Evolutionary conservation across 2,797 vertebrate genomes (phyloP), one percentile per base, ranked within the genome.

Genomic region (Vireo griseus): DNA sequence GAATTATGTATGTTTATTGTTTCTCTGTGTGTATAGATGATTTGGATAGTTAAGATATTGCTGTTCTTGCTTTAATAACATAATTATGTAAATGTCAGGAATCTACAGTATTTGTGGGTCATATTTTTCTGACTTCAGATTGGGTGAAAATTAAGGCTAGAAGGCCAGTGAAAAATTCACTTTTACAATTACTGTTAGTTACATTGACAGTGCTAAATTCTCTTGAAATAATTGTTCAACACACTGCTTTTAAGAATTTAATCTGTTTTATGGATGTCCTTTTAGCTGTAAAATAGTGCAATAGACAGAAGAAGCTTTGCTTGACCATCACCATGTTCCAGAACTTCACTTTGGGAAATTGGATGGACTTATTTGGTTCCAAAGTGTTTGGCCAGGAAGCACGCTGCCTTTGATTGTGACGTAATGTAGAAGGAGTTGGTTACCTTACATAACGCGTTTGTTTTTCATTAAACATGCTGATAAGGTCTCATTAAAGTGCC

Each of bases 391-490:
- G 92, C 87, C 47, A 20, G 82, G 95, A 90, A 91, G 44, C 8
- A 1, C 45, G 45, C 83, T 91, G 94, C 77, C 73, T 68, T 90
- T 86, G 89, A 54, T 75, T 89, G 59, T 88, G 92, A 88, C 92
- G 94, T 91, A 45, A 90, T 82, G 45, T 86, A 81, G 88, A 91
- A 75, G 9, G 75, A 92, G 96, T 77, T 75, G 62, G 88, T 97
- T 96, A 97, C 96, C 90, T 97, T 97, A 95, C 72, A 72, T 97
- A 95, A 97, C n/a, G 0, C 97, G 94, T 98, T 97, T 98, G 97
- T 96, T 97, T 98, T 97, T 97, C 97, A 97, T 97, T 97, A 97
- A 96, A 95, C 94, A 96, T 97, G 97, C 89, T 97, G 96, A 98
- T 97, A 97, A 88, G 84, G 94, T 97, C 97, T 98, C 97, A 97